A percentile compares a stretch with the other conserved stretches of the same genome.
phyloP scores from a whole-genome alignment of 2,888 invertebrate species.

The Bruchidius siliquastri region DNA sequence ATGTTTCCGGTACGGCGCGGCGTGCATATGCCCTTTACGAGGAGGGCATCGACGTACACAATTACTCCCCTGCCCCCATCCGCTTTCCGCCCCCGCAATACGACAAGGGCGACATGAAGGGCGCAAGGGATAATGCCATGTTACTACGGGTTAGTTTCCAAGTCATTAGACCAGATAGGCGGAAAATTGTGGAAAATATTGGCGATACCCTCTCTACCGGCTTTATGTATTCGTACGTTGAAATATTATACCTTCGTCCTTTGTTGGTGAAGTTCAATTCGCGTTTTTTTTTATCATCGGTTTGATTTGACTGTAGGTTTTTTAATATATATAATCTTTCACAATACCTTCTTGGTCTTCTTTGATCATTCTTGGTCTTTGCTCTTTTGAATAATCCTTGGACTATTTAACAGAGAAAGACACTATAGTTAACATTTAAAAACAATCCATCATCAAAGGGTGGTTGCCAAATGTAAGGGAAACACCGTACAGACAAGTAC shows the following conservation, averaged over 20 bases:
- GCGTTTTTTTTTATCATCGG: not conserved
- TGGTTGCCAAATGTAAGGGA: too few species aligned
- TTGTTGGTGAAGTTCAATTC: not conserved
- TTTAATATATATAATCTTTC: too few species aligned
- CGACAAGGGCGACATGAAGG: not conserved
- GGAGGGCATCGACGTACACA: not conserved
- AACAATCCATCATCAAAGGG: too few species aligned
- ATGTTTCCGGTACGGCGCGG: not conserved
- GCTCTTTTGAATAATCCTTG: too few species aligned
- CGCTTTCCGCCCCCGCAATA: not conserved
- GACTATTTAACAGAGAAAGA: too few species aligned
- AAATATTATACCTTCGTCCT: not conserved
- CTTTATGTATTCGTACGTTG: not conserved
- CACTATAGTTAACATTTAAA: too few species aligned
- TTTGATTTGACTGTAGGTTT: too few species aligned
- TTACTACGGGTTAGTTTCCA: constrained; percentile 23
- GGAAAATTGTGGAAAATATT: constrained; percentile 22
- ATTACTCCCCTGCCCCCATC: not conserved
- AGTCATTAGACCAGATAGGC: constrained; percentile 24
- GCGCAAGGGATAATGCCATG: constrained; percentile 7
- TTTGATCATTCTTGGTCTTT: too few species aligned
- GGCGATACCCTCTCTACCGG: not conserved
- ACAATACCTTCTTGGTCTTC: too few species aligned
- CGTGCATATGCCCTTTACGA: not conserved
- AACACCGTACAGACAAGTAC: too few species aligned